Base-by-base conservation (phyloP, 2,888 invertebrate species). In the Monopis laevigella region DNA sequence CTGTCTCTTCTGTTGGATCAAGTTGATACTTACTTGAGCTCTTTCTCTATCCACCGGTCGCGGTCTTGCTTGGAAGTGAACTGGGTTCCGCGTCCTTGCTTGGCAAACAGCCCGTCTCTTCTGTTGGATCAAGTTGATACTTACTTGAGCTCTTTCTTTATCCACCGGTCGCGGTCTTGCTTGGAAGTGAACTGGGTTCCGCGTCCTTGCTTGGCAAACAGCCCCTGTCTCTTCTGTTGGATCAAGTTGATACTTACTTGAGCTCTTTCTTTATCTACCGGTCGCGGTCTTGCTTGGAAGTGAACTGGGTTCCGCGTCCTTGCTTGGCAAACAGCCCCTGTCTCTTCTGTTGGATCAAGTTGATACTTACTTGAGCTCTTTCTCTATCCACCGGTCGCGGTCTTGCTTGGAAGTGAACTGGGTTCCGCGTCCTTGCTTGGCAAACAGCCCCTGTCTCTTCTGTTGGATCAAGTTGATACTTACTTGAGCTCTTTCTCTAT, bases 71-170 rank as follows among this genome's bases (percentile, higher is more conserved):
- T 87, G 1, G 92, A 92, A 0, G 94, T 90, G 70, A 99, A 99
- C 72, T 98, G 98, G 45, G 94, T 96, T 0, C 97, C 97, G 51
- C 98, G 82, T 0, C 98, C 98, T 71, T 98, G 98, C 64, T 99
- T 99, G 0, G 98, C 98, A 67, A 98, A 98, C 36, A 99, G 69
- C 65, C 62, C 98, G 98, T 2, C 97, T 82, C 56, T 94, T 93
- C 67, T 97, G 96, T 58, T 98, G 98, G 65, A 97, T 96, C 12
- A 97, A 77, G n/a, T n/a, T n/a, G n/a, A n/a, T n/a, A n/a, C n/a
- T n/a, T n/a, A n/a, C n/a, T n/a, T n/a, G n/a, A n/a, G n/a, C n/a
- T n/a, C n/a, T n/a, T n/a, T n/a, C n/a, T n/a, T n/a, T n/a, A n/a
- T n/a, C n/a, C n/a, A n/a, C n/a, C n/a, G n/a, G n/a, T n/a, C n/a